Evolutionary conservation across 1,140 invertebrate species (phyloP).

Genomic region (Trypoxylus dichotomus): DNA sequence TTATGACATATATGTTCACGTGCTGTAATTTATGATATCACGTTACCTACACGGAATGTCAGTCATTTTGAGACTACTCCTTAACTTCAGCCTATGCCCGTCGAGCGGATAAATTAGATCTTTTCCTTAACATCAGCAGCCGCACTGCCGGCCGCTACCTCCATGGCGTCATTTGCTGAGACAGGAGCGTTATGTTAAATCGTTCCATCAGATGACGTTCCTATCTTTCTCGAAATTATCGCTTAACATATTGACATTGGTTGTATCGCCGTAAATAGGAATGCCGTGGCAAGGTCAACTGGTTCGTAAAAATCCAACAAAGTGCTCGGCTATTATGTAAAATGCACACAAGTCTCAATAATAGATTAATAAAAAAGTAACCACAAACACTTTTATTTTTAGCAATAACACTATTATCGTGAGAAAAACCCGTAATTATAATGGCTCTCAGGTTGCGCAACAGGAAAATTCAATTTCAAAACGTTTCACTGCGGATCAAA

Average conservation of each 20-base stretch:
- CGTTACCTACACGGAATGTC: slow-evolving; percentile 1
- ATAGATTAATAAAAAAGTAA: neutral
- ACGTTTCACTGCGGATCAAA: too few species aligned
- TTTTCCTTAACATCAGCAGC: neutral
- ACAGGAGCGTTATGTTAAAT: neutral
- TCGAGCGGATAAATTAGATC: neutral
- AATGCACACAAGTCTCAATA: neutral
- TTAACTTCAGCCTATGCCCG: neutral
- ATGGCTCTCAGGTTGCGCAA: neutral
- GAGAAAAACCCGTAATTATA: neutral
- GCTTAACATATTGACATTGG: slow-evolving; percentile 11
- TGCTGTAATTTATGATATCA: slow-evolving; percentile 7
- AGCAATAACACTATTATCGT: neutral
- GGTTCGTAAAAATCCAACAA: slow-evolving; percentile 10
- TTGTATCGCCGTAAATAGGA: slow-evolving; percentile 2
- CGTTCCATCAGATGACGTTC: neutral
- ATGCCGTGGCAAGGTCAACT: slow-evolving; percentile 2
- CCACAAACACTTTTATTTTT: neutral
- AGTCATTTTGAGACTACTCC: neutral
- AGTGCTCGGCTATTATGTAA: neutral
- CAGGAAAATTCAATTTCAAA: neutral
- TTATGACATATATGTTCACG: slow-evolving; percentile 24
- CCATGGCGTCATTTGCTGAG: neutral
- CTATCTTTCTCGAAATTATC: neutral
- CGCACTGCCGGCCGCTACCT: neutral